Conservation (phyloP, 2,113 vertebrate genomes). For the Solea solea region DNA sequence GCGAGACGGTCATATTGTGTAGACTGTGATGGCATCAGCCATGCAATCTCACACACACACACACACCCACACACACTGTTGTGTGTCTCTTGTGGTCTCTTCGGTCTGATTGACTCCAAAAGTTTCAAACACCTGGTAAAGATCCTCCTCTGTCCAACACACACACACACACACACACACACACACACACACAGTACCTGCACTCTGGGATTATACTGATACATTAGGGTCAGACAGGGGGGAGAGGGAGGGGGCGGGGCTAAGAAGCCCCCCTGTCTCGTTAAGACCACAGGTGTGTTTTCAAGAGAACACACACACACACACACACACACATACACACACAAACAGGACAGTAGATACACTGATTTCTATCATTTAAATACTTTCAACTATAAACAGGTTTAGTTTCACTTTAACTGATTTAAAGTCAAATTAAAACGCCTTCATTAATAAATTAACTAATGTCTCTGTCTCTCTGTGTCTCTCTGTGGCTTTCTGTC, state of each 20-base stretch:
- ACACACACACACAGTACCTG: slow-evolving; percentile 30
- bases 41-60: slow-evolving; percentile 13
- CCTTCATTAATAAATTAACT: too few relatives aligned
- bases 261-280: slow-evolving; percentile 40
- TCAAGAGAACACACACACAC: slow-evolving; percentile 7
- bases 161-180: slow-evolving; percentile 6
- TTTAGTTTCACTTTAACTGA: too few relatives aligned
- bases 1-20: neutral
- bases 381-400: too few relatives aligned
- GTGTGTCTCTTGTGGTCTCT: slow-evolving; percentile 34
- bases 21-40: neutral
- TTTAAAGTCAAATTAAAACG: too few relatives aligned
- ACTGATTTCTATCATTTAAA: too few relatives aligned
- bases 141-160: slow-evolving; percentile 8
- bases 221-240: neutral
- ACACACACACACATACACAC: neutral
- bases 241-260: neutral
- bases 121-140: slow-evolving; percentile 53
- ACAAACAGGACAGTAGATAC: too few relatives aligned
- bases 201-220: slow-evolving; percentile 37
- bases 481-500: too few relatives aligned
- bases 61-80: slow-evolving; percentile 31
- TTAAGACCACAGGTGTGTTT: slow-evolving; percentile 46
- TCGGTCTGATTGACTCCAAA: slow-evolving; percentile 54
- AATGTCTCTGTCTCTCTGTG: too few relatives aligned